These are phyloP conservation scores for Lydus trimaculatus DNA, from an alignment of 2,888 invertebrate genomes.

Conservation along the genomic window DNA sequence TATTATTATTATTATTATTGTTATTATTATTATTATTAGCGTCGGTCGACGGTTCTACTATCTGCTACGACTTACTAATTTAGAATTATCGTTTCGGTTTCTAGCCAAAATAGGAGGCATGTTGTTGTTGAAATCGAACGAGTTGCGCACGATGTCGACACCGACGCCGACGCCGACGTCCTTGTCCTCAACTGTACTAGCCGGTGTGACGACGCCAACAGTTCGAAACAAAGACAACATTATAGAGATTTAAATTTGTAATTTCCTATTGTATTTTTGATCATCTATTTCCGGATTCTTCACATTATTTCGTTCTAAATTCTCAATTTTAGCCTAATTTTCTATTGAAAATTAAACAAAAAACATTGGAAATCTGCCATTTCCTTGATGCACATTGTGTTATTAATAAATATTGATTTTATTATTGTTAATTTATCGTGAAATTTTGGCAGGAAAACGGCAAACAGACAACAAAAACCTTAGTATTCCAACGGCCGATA, in stretches of 20 bases:
- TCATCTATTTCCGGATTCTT: conserved; percentile 24
- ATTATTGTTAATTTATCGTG: background rate
- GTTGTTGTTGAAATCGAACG: conserved; percentile 14
- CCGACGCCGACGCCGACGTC: conserved; percentile 13
- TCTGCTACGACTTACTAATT: background rate
- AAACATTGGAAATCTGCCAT: background rate
- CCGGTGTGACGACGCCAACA: background rate
- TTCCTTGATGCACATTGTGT: background rate
- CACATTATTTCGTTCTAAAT: background rate
- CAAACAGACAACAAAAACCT: conserved; percentile 53
- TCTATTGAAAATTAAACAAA: background rate
- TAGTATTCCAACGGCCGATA: conserved; percentile 59
- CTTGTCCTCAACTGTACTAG: conserved; percentile 15
- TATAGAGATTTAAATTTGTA: background rate
- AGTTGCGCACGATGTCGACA: conserved; percentile 26
- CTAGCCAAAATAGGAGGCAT: conserved; percentile 38
- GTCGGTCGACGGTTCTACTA: too few relatives aligned
- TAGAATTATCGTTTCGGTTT: conserved; percentile 10
- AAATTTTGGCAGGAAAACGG: conserved; percentile 53
- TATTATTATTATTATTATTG: background rate
- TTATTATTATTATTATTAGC: conserved; percentile 19
- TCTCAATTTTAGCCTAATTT: background rate
- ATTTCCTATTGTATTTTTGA: background rate
- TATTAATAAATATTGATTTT: background rate
- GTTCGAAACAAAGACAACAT: conserved; percentile 9